These are phyloP conservation scores for Heterohyrax brucei DNA, from an alignment of 2,797 vertebrate species.

Conservation along the genomic window DNA sequence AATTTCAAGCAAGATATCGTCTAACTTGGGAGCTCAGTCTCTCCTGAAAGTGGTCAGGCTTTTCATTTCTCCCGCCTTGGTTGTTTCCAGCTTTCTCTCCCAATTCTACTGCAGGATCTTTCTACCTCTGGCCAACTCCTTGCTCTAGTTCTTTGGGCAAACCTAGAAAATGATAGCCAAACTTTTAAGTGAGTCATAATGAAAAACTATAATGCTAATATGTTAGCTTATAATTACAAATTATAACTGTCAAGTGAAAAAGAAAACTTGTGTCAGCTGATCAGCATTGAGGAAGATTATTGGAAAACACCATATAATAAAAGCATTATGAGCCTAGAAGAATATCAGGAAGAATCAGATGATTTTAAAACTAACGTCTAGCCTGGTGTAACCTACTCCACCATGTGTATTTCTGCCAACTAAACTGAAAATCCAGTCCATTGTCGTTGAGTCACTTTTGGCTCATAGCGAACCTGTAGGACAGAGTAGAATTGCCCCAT, in stretches of 20 bases:
- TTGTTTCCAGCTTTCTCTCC: not conserved
- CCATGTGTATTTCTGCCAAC: not conserved
- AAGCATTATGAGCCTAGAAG: slow-evolving; percentile 3
- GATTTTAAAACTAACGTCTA: not conserved
- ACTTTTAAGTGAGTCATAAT: not conserved
- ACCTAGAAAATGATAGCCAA: not conserved
- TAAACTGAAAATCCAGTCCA: too few species aligned
- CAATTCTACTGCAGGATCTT: not conserved
- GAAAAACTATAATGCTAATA: not conserved
- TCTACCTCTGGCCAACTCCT: not conserved
- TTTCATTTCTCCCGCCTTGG: not conserved
- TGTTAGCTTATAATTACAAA: not conserved
- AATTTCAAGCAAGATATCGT: not conserved
- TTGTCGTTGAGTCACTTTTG: too few species aligned
- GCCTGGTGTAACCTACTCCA: not conserved
- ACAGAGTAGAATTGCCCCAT: too few species aligned
- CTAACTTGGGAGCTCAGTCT: not conserved
- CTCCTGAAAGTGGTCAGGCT: not conserved
- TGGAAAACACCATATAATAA: not conserved
- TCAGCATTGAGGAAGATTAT: not conserved
- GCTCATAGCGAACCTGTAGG: too few species aligned
- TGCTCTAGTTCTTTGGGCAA: slow-evolving; percentile 10
- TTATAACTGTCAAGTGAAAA: not conserved
- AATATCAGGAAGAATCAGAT: slow-evolving; percentile 2
- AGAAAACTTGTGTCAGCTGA: not conserved